A percentile compares a stretch with the other conserved stretches of the same genome.
Conservation (phyloP, 2,797 vertebrate genomes). For the Ctenochaetus hawaiiensis region DNA sequence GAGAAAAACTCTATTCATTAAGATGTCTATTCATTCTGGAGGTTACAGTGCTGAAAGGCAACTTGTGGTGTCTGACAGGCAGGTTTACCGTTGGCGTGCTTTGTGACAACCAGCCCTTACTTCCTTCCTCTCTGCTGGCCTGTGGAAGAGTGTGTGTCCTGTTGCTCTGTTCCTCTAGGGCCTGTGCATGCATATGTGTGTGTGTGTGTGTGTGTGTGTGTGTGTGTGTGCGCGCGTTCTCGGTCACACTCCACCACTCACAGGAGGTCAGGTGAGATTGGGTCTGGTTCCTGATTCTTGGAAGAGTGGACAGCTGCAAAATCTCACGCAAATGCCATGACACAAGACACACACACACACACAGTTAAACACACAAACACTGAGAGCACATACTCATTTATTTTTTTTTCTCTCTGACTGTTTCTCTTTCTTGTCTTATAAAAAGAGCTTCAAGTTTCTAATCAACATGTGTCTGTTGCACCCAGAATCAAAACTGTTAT, state of each 20-base stretch:
- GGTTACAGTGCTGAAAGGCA: conserved; percentile 39
- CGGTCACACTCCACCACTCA: conserved; percentile 69
- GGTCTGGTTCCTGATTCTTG: conserved; percentile 81
- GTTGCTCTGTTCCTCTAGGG: conserved; percentile 71
- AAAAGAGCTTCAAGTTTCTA: neutral
- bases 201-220: conserved; percentile 28
- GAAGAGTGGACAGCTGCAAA: conserved; percentile 81
- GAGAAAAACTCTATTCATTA: conserved; percentile 16
- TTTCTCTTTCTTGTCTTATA: neutral
- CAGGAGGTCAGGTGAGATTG: conserved; percentile 77
- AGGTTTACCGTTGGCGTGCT: conserved; percentile 69
- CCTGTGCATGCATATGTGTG: conserved; percentile 11
- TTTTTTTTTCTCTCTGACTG: conserved; percentile 25
- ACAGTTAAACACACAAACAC: conserved; percentile 19
- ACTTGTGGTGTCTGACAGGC: conserved; percentile 56
- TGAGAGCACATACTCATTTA: conserved; percentile 6
- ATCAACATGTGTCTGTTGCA: neutral
- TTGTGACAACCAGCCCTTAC: conserved; percentile 79
- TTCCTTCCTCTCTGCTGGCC: conserved; percentile 83
- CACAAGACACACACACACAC: conserved; percentile 20
- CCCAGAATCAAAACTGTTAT: neutral
- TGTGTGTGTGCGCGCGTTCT: conserved; percentile 42
- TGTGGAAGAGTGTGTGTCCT: conserved; percentile 76
- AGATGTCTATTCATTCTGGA: conserved; percentile 8
- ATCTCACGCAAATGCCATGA: conserved; percentile 65